Percentiles rank a stretch among this genome's conserved stretches.
These are phyloP conservation scores for Abrostola tripartita DNA, from an alignment of 2,888 invertebrate genomes.

Conservation along the genomic window DNA sequence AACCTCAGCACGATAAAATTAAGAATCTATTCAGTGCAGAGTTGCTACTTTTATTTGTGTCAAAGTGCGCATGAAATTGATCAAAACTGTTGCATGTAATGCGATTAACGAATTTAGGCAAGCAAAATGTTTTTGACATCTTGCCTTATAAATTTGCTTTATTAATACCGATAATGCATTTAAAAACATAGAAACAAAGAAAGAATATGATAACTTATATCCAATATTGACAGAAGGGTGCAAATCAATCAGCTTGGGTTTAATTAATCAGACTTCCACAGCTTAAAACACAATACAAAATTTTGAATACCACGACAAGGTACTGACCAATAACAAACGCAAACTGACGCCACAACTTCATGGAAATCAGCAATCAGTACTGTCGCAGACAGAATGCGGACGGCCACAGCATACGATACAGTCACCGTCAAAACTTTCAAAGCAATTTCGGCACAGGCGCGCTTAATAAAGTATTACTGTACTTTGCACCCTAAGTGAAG, in stretches of 20 bases:
- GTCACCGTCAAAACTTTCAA: conserved; percentile 49
- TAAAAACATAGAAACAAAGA: no score
- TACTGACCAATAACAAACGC: conserved; percentile 18
- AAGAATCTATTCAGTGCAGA: conserved; percentile 1
- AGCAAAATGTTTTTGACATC: background rate
- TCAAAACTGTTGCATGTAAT: background rate
- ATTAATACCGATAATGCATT: no score
- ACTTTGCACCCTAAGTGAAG: conserved; percentile 56
- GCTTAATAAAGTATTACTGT: conserved; percentile 60
- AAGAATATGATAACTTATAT: no score
- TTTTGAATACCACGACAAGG: conserved; percentile 1
- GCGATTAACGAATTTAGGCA: background rate
- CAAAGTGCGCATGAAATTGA: background rate
- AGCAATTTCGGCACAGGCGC: conserved; percentile 53
- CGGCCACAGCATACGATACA: conserved; percentile 41
- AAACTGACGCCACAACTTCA: conserved; percentile 21
- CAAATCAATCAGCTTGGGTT: no score
- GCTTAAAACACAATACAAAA: background rate
- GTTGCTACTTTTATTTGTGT: background rate
- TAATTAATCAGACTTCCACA: background rate
- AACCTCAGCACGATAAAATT: conserved; percentile 1
- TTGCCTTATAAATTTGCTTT: no score
- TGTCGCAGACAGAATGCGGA: conserved; percentile 31
- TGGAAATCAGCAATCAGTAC: conserved; percentile 44
- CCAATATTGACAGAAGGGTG: no score